Conservation (phyloP, 2,888 invertebrate species). For the Drosophila anomalipes region DNA sequence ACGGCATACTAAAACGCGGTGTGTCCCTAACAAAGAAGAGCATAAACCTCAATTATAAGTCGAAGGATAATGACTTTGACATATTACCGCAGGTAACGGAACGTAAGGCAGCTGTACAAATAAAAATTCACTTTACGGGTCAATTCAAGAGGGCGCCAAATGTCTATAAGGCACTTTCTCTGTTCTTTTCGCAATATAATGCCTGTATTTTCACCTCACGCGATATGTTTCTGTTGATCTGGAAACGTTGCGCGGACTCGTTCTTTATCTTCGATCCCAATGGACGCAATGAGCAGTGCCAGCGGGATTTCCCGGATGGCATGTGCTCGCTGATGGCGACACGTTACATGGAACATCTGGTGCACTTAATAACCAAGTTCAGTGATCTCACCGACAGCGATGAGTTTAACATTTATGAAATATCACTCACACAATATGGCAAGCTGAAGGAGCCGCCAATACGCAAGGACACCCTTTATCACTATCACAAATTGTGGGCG, state of each 20-base stretch:
- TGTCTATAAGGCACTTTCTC: conserved; percentile 75
- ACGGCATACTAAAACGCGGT: conserved; percentile 74
- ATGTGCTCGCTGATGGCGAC: conserved; percentile 86
- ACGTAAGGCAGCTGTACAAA: conserved; percentile 69
- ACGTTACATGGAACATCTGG: conserved; percentile 78
- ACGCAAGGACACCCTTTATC: conserved; percentile 25
- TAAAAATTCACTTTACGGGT: conserved; percentile 76
- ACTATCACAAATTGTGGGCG: conserved; percentile 74
- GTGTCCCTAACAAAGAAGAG: conserved; percentile 69
- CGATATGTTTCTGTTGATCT: conserved; percentile 79
- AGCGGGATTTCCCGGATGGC: conserved; percentile 84
- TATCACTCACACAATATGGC: conserved; percentile 77
- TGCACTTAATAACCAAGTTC: conserved; percentile 80
- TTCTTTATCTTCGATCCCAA: conserved; percentile 89
- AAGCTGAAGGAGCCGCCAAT: conserved; percentile 63
- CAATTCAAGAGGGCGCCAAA: conserved; percentile 77
- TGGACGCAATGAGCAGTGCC: conserved; percentile 76
- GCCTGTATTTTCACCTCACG: conserved; percentile 75
- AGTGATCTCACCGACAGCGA: conserved; percentile 62
- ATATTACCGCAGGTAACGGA: conserved; percentile 80
- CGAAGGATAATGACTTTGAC: conserved; percentile 71
- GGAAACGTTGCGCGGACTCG: conserved; percentile 86
- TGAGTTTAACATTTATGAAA: conserved; percentile 81
- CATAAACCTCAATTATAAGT: conserved; percentile 63
- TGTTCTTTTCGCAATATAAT: conserved; percentile 78